phyloP scores from a whole-genome alignment of 2,888 invertebrate genomes.

The Temnothorax rugatulus region DNA sequence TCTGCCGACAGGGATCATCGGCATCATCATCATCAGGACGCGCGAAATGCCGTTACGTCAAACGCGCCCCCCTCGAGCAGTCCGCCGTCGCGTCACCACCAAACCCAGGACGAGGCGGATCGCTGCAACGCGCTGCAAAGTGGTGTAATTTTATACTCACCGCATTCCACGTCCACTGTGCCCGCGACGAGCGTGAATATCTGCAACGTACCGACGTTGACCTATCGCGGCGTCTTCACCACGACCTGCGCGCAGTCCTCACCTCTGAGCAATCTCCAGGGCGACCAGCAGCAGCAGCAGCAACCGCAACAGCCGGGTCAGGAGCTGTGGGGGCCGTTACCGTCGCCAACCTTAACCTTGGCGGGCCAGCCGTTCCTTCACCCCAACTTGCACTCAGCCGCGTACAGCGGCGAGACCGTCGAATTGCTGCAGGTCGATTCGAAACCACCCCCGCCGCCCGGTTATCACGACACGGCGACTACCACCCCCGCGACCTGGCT shows the following conservation, averaged over 20 bases:
- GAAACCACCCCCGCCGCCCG: conserved; percentile 87
- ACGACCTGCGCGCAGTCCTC: conserved; percentile 90
- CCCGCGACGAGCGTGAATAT: conserved; percentile 85
- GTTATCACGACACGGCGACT: conserved; percentile 90
- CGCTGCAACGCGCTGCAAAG: conserved; percentile 84
- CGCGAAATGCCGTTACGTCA: conserved; percentile 68
- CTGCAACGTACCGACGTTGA: conserved; percentile 84
- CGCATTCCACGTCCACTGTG: conserved; percentile 80
- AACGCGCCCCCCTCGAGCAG: conserved; percentile 77
- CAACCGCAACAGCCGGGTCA: conserved; percentile 86
- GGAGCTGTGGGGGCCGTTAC: conserved; percentile 83
- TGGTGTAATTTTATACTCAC: conserved; percentile 84
- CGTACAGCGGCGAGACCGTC: conserved; percentile 83
- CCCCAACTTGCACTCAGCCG: conserved; percentile 83
- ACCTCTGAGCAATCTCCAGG: conserved; percentile 88
- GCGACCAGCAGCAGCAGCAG: conserved; percentile 87
- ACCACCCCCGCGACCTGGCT: conserved; percentile 86
- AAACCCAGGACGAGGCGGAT: conserved; percentile 81
- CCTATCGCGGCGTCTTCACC: conserved; percentile 91
- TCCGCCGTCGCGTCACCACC: conserved; percentile 80
- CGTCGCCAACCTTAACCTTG: conserved; percentile 83
- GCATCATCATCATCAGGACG: conserved; percentile 83
- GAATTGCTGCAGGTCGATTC: conserved; percentile 85
- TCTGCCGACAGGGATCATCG: conserved; percentile 85
- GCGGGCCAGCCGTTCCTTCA: conserved; percentile 84